Conservation (phyloP, 2,888 invertebrate species). For the Allacma fusca region DNA sequence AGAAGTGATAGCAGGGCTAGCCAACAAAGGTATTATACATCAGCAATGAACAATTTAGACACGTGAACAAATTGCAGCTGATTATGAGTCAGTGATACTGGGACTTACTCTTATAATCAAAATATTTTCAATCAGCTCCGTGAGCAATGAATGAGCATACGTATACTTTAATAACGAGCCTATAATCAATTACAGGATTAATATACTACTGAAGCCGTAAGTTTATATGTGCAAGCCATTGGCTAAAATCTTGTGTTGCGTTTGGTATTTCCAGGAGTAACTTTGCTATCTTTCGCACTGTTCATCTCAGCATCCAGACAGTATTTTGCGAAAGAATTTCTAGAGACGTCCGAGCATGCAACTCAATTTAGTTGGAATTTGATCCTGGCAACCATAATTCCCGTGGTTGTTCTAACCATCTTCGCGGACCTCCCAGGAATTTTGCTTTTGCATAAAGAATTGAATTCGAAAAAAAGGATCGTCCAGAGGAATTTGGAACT, state of each 20-base stretch:
- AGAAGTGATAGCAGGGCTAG: conserved; percentile 4
- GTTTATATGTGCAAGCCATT: too few species aligned
- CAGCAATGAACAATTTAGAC: too few species aligned
- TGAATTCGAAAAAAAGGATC: neutral
- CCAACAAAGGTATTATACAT: conserved; percentile 32
- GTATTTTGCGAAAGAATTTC: neutral
- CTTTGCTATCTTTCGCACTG: conserved; percentile 24
- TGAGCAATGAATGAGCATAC: too few species aligned
- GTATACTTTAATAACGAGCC: too few species aligned
- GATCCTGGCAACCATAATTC: neutral
- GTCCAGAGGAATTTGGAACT: conserved; percentile 17
- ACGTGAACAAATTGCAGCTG: too few species aligned
- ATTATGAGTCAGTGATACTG: too few species aligned
- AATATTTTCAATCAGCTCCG: too few species aligned
- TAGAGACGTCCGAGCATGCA: neutral
- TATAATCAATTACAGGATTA: too few species aligned
- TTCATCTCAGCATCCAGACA: conserved; percentile 19
- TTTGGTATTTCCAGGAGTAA: too few species aligned
- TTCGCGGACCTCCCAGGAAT: conserved; percentile 33
- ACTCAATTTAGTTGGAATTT: neutral
- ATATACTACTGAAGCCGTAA: too few species aligned
- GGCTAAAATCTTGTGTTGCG: too few species aligned
- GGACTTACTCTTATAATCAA: too few species aligned
- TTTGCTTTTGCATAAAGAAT: conserved; percentile 10
- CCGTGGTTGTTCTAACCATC: neutral